Evolutionary conservation across 2,888 invertebrate species (phyloP), one percentile per base, ranked within the genome.

Genomic region (Heliconius aoede): DNA sequence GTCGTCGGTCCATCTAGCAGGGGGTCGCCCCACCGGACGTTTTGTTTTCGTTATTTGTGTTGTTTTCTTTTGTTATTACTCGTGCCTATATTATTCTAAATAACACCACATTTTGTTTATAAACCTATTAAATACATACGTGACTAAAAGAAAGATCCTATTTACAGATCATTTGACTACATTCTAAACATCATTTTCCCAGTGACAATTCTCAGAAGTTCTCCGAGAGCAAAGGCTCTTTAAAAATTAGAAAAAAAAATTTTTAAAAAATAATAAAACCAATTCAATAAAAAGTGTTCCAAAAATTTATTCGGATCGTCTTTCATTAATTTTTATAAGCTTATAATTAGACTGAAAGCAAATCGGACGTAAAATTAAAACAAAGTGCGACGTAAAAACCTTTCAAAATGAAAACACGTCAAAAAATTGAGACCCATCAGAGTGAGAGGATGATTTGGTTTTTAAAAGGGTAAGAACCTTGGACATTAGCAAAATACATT

Each of bases 281-380:
- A 69, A 69, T 55, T 69, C 28, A 55, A 55, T 30, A 55, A 69
- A 69, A 32, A 55, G 30, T 55, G n/a, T 55, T 21, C 15, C 65
- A 36, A 55, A 55, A 69, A 30, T 69, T 69, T 32, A 24, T 69
- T 69, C 55, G 30, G 40, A 55, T 64, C 71, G 26, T 68, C 65
- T 72, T 72, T 58, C 75, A 79, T 81, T 71, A 71, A 82, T 82
- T 82, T 82, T 81, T 79, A 73, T 80, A 72, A 74, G 80, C 74
- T 83, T 82, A 84, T 83, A 80, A 83, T 82, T 79, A 81, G 83
- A 79, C 78, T 82, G 79, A 80, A 81, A 81, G 81, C 81, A 85
- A 86, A 88, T 87, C 85, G 83, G 86, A 86, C 82, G 83, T 84
- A 84, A 87, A 85, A 86, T 82, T 84, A 84, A 85, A 86, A 84